Evolutionary conservation across 1,140 invertebrate genomes (phyloP), one percentile per base, ranked within the genome.

Genomic region (Rhyzopertha dominica): DNA sequence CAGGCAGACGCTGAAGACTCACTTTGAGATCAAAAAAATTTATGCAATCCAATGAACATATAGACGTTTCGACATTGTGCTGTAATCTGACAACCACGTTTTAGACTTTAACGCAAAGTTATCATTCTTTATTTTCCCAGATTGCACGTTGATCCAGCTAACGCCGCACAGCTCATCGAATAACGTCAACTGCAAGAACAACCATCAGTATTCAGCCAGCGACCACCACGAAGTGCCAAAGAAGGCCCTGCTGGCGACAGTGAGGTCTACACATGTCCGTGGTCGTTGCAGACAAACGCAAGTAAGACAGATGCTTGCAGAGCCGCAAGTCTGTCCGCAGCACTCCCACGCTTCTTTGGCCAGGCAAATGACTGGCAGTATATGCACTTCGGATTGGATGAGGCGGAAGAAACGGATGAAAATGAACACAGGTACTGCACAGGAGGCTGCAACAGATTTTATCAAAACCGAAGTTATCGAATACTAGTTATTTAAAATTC

Each of bases 321-420:
- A 64, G 0, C 28, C 52, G 1, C 54, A 49, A 14, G 20, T 57
- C 23, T 63, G 61, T 45, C 57, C 59, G 4, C 35, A 59, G 13
- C 58, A 63, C 40, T 39, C 51, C 2, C 52, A 60, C 18, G 40
- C 52, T 2, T 58, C 58, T n/a, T n/a, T n/a, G n/a, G n/a, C n/a
- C n/a, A n/a, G n/a, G n/a, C n/a, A n/a, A n/a, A n/a, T n/a, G n/a
- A n/a, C n/a, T n/a, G n/a, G n/a, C n/a, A n/a, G n/a, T n/a, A n/a
- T n/a, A n/a, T n/a, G n/a, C 5, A 46, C 52, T 19, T 49, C 58
- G 3, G 66, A 66, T 42, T 60, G 12, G 62, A 65, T 14, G 63
- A 66, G 14, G 54, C 55, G 4, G 67, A 69, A 4, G 66, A 68
- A 28, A 57, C 54, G 5, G 67, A 68, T 40, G 69, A 72, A 24